Percentiles rank a stretch among this genome's conserved stretches.
These are phyloP conservation scores for Okapia johnstoni DNA, from an alignment of 2,113 vertebrate genomes.

Conservation along the genomic window DNA sequence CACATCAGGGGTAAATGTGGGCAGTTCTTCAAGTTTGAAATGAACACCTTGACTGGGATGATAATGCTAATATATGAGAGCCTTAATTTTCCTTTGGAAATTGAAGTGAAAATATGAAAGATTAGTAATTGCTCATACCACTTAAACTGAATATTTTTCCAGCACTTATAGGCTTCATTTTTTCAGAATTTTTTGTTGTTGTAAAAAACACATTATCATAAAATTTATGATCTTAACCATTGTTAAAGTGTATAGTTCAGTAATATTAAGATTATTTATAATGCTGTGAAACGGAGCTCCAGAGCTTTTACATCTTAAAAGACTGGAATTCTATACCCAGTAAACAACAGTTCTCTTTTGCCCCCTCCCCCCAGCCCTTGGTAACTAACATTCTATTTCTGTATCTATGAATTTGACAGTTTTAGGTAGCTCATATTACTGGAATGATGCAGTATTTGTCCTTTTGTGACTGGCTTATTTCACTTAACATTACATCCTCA, in stretches of 20 bases:
- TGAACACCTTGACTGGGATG: background rate
- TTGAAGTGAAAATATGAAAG: background rate
- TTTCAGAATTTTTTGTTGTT: background rate
- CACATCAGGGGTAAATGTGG: background rate
- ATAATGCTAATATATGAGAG: background rate
- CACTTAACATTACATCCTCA: background rate
- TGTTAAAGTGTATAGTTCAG: background rate
- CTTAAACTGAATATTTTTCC: background rate
- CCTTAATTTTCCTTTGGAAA: background rate
- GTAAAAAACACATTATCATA: background rate
- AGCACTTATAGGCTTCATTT: background rate
- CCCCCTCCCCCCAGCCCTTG: background rate
- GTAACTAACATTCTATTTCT: background rate
- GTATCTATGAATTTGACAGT: background rate
- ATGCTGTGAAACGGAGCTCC: background rate
- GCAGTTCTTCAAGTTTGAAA: background rate
- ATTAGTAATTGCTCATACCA: background rate
- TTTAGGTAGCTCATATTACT: background rate
- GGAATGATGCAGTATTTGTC: background rate
- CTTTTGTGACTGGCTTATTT: background rate
- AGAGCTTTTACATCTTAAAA: background rate
- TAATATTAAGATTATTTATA: background rate
- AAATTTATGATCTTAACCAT: background rate
- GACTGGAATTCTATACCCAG: background rate
- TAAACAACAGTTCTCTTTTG: background rate